Base-by-base conservation (phyloP, 2,113 vertebrate genomes). In the Antidorcas marsupialis region DNA sequence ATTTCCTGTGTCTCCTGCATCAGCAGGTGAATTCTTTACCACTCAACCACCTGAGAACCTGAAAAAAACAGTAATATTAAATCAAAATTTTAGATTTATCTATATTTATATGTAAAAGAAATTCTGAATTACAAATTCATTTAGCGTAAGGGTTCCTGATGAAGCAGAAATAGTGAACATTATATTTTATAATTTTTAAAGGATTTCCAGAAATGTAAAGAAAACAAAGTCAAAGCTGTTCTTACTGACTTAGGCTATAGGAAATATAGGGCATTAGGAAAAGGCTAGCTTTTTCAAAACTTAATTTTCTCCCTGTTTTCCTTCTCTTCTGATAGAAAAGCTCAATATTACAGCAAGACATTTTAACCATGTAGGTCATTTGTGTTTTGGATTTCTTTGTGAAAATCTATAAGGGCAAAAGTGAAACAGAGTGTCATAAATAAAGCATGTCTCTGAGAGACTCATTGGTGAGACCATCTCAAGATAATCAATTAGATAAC, bases 381-480 rank as follows among this genome's bases (percentile, higher is more conserved):
- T 89, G 84, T 87, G 81, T 89, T 95, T 95, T 86, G 78, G 94
- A 62, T 91, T 94, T 94, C 95, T 79, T 94, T 94, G 64, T 78
- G n/a, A 96, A 97, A 94, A 86, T 76, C 27, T 53, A 67, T 93
- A 91, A 97, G 87, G 28, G 60, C n/a, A 96, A 91, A 95, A 97
- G 71, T 84, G 64, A 89, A 74, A 11, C 67, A 53, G 43, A 92
- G 15, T 71, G 21, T 52, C 59, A 33, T 91, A 74, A 83, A 83
- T 50, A 27, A 30, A 87, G n/a, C 82, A 36, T 79, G 21, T 96
- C 50, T 91, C 57, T 7, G 30, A 91, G 36, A 92, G 71, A 76
- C 47, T 43, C 88, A 55, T 1, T 60, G 43, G 17, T 95, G 62
- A 87, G 84, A 81, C 33, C 30, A 50, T 39, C 50, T 96, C 55